phyloP scores from a whole-genome alignment of 1,140 invertebrate genomes.

The Drosophila novamexicana region DNA sequence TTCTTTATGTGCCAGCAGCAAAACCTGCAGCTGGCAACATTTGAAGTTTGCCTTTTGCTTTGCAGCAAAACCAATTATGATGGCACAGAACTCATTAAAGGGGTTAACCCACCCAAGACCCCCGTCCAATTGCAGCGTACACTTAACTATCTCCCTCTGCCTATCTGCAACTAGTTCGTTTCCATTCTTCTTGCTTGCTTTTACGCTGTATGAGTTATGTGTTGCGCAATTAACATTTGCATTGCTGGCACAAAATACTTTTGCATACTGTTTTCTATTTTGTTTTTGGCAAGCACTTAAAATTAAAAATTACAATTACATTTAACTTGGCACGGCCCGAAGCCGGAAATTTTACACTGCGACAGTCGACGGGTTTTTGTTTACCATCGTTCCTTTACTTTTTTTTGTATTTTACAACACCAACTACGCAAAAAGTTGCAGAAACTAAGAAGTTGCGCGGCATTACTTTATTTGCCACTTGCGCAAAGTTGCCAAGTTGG shows the following conservation, averaged over 20 bases:
- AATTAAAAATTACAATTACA: slow-evolving; percentile 83
- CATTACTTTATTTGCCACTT: slow-evolving; percentile 76
- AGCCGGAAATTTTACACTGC: slow-evolving; percentile 52
- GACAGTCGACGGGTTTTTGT: slow-evolving; percentile 44
- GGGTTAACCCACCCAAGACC: slow-evolving; percentile 23
- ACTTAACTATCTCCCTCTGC: slow-evolving; percentile 30
- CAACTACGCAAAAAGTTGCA: slow-evolving; percentile 24
- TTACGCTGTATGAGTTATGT: slow-evolving; percentile 67
- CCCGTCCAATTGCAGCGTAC: slow-evolving; percentile 19
- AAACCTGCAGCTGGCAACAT: slow-evolving; percentile 40
- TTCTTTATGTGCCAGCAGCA: slow-evolving; percentile 29
- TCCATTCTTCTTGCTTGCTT: background rate
- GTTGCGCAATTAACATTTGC: slow-evolving; percentile 81
- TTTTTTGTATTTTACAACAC: background rate
- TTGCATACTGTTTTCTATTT: slow-evolving; percentile 49
- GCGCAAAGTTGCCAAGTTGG: slow-evolving; percentile 56
- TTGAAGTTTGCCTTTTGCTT: slow-evolving; percentile 26
- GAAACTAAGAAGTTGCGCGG: slow-evolving; percentile 43
- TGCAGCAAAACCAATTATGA: slow-evolving; percentile 50
- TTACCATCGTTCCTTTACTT: slow-evolving; percentile 13
- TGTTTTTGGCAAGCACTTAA: slow-evolving; percentile 72
- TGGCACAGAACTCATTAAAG: slow-evolving; percentile 55
- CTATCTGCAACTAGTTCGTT: background rate
- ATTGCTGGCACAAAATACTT: slow-evolving; percentile 71
- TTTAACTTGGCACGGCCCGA: slow-evolving; percentile 70